Base-by-base conservation (phyloP, 2,797 vertebrate genomes). In the Podargus strigoides region DNA sequence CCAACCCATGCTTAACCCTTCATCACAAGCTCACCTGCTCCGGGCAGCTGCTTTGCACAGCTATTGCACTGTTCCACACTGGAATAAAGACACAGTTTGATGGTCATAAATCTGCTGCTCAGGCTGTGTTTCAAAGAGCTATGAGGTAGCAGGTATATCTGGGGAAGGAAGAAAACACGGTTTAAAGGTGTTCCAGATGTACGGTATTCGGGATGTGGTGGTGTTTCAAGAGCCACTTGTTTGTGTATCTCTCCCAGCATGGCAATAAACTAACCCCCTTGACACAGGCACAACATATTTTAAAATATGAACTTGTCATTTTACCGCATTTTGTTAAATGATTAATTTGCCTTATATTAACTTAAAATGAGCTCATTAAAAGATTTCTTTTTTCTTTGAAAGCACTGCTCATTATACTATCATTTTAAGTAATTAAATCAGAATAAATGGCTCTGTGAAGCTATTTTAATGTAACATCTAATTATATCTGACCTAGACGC, bases 401-500 rank as follows among this genome's bases (percentile, higher is more conserved):
- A 98, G 97, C 94, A 94, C 95, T 96, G 82, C 96, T 98, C 98
- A 97, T 98, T 98, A 97, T 97, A 98, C 98, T 97, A 98, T 98
- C 98, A 98, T 99, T 99, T 98, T 98, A 98, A 98, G 98, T 99
- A 99, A 99, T 99, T 99, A 98, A 98, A 97, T 98, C 97, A 97
- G 98, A 99, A 99, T 98, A 99, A 99, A 98, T 98, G 98, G 97
- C 97, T 98, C 97, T 98, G 97, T 93, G 96, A 98, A 98, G 98
- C 98, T 98, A 98, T 98, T 98, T 98, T 98, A 98, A 98, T 97
- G 98, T 97, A 98, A 98, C 97, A 98, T 98, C 98, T 99, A 99
- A 99, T 99, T 98, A 98, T 98, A 98, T 98, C 97, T 98, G 98
- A 99, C 98, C 99, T 98, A 98, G 98, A 98, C 97, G 47, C 96